These are phyloP conservation scores for Lepeophtheirus nordmannii DNA, from an alignment of 2,888 invertebrate species.

Conservation along the genomic window DNA sequence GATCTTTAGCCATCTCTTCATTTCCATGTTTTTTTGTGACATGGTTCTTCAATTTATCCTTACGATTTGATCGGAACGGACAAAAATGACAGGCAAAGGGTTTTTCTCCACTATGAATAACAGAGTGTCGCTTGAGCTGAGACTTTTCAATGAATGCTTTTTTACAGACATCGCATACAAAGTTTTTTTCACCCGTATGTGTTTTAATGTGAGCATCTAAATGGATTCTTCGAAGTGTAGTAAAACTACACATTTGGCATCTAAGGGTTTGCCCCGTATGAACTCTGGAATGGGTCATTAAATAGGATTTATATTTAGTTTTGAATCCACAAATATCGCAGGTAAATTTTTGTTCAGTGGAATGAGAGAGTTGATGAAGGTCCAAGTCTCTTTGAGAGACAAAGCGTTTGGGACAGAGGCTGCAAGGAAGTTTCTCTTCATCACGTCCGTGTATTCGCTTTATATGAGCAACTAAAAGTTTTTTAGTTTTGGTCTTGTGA, in stretches of 20 bases:
- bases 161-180: constrained; percentile 44
- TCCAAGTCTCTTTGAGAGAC: constrained; percentile 44
- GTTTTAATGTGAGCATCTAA: no score
- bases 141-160: constrained; percentile 51
- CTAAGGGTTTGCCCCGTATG: constrained; percentile 47
- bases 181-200: constrained; percentile 27
- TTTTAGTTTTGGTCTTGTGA: constrained; percentile 6
- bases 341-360: constrained; percentile 42
- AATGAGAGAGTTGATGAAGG: constrained; percentile 44
- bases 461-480: neutral
- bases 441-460: constrained; percentile 1
- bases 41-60: constrained; percentile 16
- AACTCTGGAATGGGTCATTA: constrained; percentile 48
- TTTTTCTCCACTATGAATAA: constrained; percentile 48
- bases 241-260: constrained; percentile 44
- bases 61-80: neutral
- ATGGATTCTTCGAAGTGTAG: constrained; percentile 26
- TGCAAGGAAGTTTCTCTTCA: constrained; percentile 34
- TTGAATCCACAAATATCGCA: constrained; percentile 53
- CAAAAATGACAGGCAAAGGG: constrained; percentile 43
- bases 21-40: neutral
- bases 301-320: constrained; percentile 49
- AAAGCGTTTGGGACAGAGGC: constrained; percentile 45
- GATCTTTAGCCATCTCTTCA: no score
- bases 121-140: constrained; percentile 48